Evolutionary conservation across 2,888 invertebrate species (phyloP).

Genomic region (Leptura quadrifasciata): DNA sequence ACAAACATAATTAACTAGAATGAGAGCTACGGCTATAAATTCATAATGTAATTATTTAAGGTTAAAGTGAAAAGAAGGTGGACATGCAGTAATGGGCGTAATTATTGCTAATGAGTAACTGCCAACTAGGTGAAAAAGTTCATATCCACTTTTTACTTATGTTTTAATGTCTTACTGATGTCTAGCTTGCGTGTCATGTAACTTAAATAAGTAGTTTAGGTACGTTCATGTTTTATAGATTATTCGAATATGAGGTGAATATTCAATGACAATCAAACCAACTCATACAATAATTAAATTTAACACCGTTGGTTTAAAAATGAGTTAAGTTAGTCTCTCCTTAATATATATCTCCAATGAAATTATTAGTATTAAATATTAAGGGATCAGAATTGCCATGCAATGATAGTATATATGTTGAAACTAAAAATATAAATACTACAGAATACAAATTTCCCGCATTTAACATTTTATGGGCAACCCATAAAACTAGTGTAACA

Average conservation of each 20-base stretch:
- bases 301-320: too few relatives aligned
- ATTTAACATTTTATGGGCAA: too few relatives aligned
- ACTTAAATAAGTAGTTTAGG: not conserved
- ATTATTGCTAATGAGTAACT: not conserved
- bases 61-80: not conserved
- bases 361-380: too few relatives aligned
- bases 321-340: too few relatives aligned
- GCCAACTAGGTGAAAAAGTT: not conserved
- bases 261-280: not conserved
- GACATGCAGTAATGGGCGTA: not conserved
- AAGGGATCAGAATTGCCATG: too few relatives aligned
- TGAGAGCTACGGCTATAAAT: not conserved
- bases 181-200: not conserved
- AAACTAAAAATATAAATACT: too few relatives aligned
- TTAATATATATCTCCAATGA: too few relatives aligned
- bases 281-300: not conserved
- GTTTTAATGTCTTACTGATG: not conserved
- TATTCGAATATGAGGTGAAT: not conserved
- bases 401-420: too few relatives aligned
- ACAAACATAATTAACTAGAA: not conserved
- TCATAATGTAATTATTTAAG: not conserved
- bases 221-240: not conserved
- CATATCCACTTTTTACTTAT: not conserved
- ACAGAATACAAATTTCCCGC: too few relatives aligned
- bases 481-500: too few relatives aligned